phyloP scores from a whole-genome alignment of 2,888 invertebrate genomes.

The Chorisops tibialis region DNA sequence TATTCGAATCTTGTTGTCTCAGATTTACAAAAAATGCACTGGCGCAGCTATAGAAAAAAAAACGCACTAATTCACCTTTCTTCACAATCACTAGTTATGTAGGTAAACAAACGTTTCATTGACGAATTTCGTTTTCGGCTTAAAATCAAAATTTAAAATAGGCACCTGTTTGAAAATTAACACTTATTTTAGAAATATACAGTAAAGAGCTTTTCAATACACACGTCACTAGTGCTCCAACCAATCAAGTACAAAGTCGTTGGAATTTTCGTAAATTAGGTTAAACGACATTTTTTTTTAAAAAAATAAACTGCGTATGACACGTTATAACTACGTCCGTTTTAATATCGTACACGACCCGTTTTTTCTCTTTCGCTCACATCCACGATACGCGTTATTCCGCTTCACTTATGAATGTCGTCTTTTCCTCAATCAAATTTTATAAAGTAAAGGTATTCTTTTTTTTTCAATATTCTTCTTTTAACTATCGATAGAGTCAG shows the following conservation, averaged over 20 bases:
- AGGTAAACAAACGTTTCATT: slow-evolving; percentile 34
- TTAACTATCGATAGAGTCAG: too few species aligned
- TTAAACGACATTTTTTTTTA: slow-evolving; percentile 5
- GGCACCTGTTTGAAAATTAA: slow-evolving; percentile 1
- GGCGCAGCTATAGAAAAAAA: too few species aligned
- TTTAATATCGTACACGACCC: not conserved
- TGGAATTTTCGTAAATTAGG: slow-evolving; percentile 9
- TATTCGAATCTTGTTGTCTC: too few species aligned
- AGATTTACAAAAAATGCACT: too few species aligned
- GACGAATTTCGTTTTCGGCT: slow-evolving; percentile 26
- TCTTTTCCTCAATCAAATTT: slow-evolving; percentile 15
- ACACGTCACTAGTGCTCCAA: not conserved
- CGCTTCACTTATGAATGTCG: not conserved
- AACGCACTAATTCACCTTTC: too few species aligned
- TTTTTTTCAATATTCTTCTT: not conserved
- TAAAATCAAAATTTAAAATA: slow-evolving; percentile 13
- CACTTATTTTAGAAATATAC: slow-evolving; percentile 4
- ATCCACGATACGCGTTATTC: not conserved
- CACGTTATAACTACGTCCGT: slow-evolving; percentile 8
- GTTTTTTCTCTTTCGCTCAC: not conserved
- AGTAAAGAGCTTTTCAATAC: too few species aligned
- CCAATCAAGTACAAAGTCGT: not conserved
- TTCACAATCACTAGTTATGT: slow-evolving; percentile 36
- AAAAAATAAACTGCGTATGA: not conserved
- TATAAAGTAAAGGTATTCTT: too few species aligned